These are phyloP conservation scores for Linnaemya vulpina DNA, from an alignment of 2,888 invertebrate species.

Conservation along the genomic window DNA sequence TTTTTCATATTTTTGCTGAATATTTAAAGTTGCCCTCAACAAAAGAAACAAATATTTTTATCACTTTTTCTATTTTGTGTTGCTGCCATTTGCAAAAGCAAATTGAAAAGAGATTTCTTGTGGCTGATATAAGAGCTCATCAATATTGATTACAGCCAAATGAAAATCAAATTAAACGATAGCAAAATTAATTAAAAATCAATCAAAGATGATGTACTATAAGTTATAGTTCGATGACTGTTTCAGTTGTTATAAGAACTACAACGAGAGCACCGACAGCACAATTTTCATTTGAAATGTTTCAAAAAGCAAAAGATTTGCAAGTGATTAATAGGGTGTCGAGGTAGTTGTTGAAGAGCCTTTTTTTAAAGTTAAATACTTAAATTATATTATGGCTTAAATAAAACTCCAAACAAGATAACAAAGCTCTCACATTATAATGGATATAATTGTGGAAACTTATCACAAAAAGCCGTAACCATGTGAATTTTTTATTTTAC, in stretches of 20 bases:
- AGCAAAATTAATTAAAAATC: slow-evolving; percentile 1
- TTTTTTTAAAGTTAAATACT: too few relatives aligned
- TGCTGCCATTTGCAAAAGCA: neutral
- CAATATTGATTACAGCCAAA: neutral
- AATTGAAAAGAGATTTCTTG: neutral
- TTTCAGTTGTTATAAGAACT: neutral
- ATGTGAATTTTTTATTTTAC: too few relatives aligned
- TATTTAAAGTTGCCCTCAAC: too few relatives aligned
- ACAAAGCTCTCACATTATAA: too few relatives aligned
- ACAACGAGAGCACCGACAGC: neutral
- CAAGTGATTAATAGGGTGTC: too few relatives aligned
- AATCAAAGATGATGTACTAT: neutral
- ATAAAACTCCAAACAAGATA: too few relatives aligned
- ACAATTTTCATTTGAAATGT: neutral
- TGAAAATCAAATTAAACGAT: neutral
- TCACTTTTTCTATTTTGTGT: neutral
- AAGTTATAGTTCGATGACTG: neutral
- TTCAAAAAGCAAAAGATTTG: neutral
- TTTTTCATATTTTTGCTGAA: too few relatives aligned
- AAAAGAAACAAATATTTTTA: neutral
- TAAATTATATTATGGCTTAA: too few relatives aligned
- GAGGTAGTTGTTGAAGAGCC: too few relatives aligned
- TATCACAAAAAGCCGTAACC: too few relatives aligned
- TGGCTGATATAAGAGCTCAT: neutral
- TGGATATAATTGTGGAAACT: too few relatives aligned